Percentiles rank a stretch among this genome's conserved stretches.
These are phyloP conservation scores for Lagocephalus sceleratus DNA, from an alignment of 2,797 vertebrate species.

Conservation along the genomic window DNA sequence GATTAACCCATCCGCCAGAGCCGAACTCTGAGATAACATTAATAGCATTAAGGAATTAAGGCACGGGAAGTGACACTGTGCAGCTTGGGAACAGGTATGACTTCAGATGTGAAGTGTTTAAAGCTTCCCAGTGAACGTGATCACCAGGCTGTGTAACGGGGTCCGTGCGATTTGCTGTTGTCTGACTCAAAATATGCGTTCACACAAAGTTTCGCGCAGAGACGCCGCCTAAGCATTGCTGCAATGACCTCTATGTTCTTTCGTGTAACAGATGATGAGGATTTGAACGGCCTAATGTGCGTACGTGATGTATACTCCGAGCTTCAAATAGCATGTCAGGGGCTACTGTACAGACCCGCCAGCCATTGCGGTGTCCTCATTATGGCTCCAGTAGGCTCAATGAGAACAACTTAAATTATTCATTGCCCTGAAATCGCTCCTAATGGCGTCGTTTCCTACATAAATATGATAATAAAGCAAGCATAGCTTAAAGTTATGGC, in stretches of 20 bases:
- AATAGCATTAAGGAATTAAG: no score
- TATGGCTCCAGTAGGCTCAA: conserved; percentile 8
- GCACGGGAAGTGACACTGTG: no score
- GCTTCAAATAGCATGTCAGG: conserved; percentile 22
- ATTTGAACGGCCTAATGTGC: not conserved
- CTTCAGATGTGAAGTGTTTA: no score
- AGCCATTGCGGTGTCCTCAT: conserved; percentile 20
- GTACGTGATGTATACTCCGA: conserved; percentile 1
- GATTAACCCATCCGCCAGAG: no score
- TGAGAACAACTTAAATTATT: conserved; percentile 18
- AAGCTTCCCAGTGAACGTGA: no score
- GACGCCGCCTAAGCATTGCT: not conserved
- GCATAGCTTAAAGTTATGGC: not conserved
- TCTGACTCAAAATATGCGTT: no score
- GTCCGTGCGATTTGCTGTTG: no score
- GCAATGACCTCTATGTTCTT: not conserved
- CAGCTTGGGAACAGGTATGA: no score
- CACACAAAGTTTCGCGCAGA: not conserved
- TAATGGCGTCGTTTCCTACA: conserved; percentile 1
- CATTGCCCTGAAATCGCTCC: conserved; percentile 1
- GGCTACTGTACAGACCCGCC: conserved; percentile 15
- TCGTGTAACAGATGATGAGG: not conserved
- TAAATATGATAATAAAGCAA: conserved; percentile 7
- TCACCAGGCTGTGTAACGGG: no score
- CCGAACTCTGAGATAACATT: no score